These are phyloP conservation scores for Brachymystax lenok DNA, from an alignment of 2,797 vertebrate species.

Conservation along the genomic window DNA sequence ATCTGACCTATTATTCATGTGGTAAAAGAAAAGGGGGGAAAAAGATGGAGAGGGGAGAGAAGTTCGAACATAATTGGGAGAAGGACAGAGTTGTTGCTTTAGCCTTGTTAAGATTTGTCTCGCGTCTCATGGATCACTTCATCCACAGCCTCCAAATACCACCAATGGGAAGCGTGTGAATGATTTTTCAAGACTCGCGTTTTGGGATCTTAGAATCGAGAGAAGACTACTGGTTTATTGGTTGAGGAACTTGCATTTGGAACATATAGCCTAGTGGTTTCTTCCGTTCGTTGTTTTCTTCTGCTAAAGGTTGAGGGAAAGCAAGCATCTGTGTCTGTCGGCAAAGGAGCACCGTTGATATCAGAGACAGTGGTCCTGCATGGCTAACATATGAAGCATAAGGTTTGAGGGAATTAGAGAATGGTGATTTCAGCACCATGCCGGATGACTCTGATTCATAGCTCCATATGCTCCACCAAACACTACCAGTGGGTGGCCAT, in stretches of 20 bases:
- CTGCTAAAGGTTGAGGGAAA: not conserved
- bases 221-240: not conserved
- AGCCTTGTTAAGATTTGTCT: conserved; percentile 8
- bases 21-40: conserved; percentile 39
- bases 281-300: not conserved
- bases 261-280: not conserved
- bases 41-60: conserved; percentile 26
- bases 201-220: not conserved
- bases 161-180: not conserved
- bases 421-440: not conserved
- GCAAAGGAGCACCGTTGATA: not conserved
- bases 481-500: not conserved
- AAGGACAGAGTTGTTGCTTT: conserved; percentile 51
- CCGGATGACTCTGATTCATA: not conserved
- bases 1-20: conserved; percentile 72
- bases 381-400: too few species aligned
- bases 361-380: too few species aligned
- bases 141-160: conserved; percentile 8
- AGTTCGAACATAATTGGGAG: conserved; percentile 49
- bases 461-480: not conserved
- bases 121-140: not conserved
- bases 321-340: not conserved
- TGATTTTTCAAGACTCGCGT: not conserved
- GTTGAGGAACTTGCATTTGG: not conserved
- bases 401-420: too few species aligned